Evolutionary conservation across 2,888 invertebrate genomes (phyloP).

Genomic region (Sinelater perroti): DNA sequence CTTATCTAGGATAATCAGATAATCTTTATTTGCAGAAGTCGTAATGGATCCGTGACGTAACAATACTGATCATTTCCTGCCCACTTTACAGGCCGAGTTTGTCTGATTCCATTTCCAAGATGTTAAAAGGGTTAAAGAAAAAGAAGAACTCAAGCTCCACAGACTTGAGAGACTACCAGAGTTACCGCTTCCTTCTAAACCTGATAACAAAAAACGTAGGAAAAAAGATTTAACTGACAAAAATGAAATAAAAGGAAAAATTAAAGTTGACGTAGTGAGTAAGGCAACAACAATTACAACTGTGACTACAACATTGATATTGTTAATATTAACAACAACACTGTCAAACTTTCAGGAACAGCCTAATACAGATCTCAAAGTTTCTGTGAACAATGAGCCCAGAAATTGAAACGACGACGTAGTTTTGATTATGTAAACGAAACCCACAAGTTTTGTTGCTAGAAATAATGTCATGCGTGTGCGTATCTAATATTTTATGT

Average conservation of each 20-base stretch:
- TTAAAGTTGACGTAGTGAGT: conserved; percentile 57
- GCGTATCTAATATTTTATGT: conserved; percentile 94
- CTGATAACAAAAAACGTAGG: conserved; percentile 63
- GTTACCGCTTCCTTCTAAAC: conserved; percentile 47
- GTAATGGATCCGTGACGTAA: conserved; percentile 81
- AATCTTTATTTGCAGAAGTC: conserved; percentile 63
- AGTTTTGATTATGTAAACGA: conserved; percentile 91
- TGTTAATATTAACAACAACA: too few relatives aligned
- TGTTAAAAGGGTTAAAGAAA: conserved; percentile 61
- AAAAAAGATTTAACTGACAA: conserved; percentile 65
- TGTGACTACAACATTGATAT: too few relatives aligned
- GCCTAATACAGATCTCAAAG: conserved; percentile 59
- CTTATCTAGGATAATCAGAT: conserved; percentile 82
- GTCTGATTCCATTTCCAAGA: conserved; percentile 80
- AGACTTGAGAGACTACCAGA: conserved; percentile 48
- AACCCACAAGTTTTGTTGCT: conserved; percentile 88
- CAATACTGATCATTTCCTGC: conserved; percentile 82
- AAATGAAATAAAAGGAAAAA: conserved; percentile 52
- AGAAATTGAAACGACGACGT: conserved; percentile 73
- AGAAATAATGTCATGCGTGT: conserved; percentile 94
- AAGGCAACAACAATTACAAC: too few relatives aligned
- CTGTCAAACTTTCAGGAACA: conserved; percentile 55
- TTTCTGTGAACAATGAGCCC: conserved; percentile 49
- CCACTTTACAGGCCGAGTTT: conserved; percentile 85
- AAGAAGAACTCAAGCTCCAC: conserved; percentile 54